Evolutionary conservation across 2,888 invertebrate species (phyloP).

Genomic region (Melipona beecheii): DNA sequence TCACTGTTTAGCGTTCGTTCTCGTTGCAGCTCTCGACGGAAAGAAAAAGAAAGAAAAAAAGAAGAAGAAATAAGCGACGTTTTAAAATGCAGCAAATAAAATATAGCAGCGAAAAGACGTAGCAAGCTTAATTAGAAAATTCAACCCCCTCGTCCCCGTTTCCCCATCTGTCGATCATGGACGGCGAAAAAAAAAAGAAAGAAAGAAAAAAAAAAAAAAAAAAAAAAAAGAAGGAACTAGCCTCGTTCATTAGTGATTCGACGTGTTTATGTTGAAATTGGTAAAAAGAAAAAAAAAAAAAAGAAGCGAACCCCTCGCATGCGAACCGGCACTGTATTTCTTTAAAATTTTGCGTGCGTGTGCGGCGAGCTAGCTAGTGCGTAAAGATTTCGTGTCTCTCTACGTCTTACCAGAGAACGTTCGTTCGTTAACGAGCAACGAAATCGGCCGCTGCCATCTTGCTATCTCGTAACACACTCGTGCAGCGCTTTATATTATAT

Average conservation of each 20-base stretch:
- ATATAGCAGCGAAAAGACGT: background rate
- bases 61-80: conserved; percentile 8
- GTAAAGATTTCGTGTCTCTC: conserved; percentile 73
- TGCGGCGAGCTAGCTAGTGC: conserved; percentile 80
- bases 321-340: conserved; percentile 24
- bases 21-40: background rate
- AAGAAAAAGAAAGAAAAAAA: background rate
- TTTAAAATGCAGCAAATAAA: conserved; percentile 20
- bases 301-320: conserved; percentile 21
- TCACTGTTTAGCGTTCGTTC: conserved; percentile 20
- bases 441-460: conserved; percentile 86
- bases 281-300: background rate
- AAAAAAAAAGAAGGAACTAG: background rate
- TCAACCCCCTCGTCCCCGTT: background rate
- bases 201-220: too few species aligned
- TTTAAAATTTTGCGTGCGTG: conserved; percentile 62
- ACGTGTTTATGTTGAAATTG: background rate
- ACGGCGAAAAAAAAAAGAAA: background rate
- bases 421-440: conserved; percentile 73
- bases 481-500: conserved; percentile 61
- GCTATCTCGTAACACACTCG: conserved; percentile 84
- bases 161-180: background rate
- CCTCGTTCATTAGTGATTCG: conserved; percentile 36
- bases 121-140: conserved; percentile 31
- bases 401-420: conserved; percentile 77